These are phyloP conservation scores for Elachura formosa DNA, from an alignment of 2,113 vertebrate genomes.

Conservation along the genomic window DNA sequence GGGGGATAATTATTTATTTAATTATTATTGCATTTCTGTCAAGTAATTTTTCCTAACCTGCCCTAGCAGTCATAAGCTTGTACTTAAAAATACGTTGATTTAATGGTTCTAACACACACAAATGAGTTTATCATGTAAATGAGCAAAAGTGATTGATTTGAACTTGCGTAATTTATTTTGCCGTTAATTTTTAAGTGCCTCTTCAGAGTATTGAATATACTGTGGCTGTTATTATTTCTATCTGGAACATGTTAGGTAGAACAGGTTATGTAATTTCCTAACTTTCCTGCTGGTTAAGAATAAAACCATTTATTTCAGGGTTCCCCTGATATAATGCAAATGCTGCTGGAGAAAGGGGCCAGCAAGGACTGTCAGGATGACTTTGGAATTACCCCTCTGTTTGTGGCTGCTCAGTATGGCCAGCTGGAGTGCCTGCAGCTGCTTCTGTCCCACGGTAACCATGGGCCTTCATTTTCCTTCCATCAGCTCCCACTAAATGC, in stretches of 20 bases:
- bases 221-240: neutral
- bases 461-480: neutral
- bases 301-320: slow-evolving; percentile 70
- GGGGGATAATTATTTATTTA: neutral
- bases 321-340: slow-evolving; percentile 76
- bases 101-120: neutral
- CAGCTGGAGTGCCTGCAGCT: slow-evolving; percentile 76
- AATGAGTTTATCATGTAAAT: neutral
- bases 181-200: neutral
- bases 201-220: neutral
- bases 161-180: neutral
- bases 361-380: slow-evolving; percentile 83
- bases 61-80: neutral
- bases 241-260: neutral
- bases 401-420: slow-evolving; percentile 92
- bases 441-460: slow-evolving; percentile 81
- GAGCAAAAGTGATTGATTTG: neutral
- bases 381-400: slow-evolving; percentile 87
- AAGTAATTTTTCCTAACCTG: neutral
- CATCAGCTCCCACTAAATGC: neutral
- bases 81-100: neutral
- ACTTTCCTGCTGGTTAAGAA: neutral
- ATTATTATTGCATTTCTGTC: neutral
- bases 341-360: slow-evolving; percentile 77
- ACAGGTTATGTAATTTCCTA: rapidly evolving